Base-by-base conservation (phyloP, 2,888 invertebrate genomes). In the Amiota communis region DNA sequence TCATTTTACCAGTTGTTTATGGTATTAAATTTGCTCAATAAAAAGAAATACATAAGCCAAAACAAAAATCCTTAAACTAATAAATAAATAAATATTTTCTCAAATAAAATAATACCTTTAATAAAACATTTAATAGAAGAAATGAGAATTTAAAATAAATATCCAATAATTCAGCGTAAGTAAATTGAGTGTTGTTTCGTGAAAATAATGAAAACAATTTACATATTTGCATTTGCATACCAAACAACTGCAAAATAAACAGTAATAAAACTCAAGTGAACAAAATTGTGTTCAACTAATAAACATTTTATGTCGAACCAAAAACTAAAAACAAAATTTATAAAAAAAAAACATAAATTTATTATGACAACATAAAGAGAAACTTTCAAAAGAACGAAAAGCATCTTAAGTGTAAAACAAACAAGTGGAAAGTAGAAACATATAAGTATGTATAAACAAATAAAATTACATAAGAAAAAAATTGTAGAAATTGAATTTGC, bases 401-500 rank as follows among this genome's bases (percentile, higher is more conserved):
- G 23, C 23, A 23, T 23, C 23, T 23, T 56, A 53, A 69, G n/a
- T 20, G 11, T n/a, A 56, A 69, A 69, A 10, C n/a, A 57, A 70
- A 70, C 15, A 70, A 47, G 17, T 8, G 17, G 11, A 64, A 63
- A 49, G 9, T 20, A 59, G 49, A 59, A 61, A 71, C 49, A 71
- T 61, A 11, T n/a, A n/a, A n/a, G n/a, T 64, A 56, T 3, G 1
- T 23, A 23, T 23, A 2, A 23, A 23, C 23, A 23, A 2, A 23
- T 47, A 65, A 48, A 48, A 17, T 20, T 53, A 48, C 61, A 23
- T 13, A 36, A 49, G 53, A 57, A 17, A 46, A n/a, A 47, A 15
- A 61, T 48, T n/a, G 48, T 59, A 59, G 9, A 72, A 72, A 72
- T 65, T 67, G 48, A 72, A 68, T 72, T 72, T 72, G 20, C 48